Conservation (phyloP, 2,888 invertebrate species). For the Epiblema foenella region DNA sequence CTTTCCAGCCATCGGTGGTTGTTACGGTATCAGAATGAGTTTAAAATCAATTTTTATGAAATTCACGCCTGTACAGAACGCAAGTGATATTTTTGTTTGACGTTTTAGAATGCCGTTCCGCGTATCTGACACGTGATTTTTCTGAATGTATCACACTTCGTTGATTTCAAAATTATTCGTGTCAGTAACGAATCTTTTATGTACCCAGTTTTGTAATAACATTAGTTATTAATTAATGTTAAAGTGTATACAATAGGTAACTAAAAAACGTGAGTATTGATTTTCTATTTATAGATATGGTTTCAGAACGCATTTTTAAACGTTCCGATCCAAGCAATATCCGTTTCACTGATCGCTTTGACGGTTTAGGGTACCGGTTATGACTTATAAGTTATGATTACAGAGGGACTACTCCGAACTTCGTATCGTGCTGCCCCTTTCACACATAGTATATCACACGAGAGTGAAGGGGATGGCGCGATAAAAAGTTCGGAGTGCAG, state of each 20-base stretch:
- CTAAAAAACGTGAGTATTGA: neutral
- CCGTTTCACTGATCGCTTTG: neutral
- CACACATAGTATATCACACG: no score
- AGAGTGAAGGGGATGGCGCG: no score
- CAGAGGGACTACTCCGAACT: no score
- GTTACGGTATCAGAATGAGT: slow-evolving; percentile 47
- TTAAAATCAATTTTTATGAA: slow-evolving; percentile 50
- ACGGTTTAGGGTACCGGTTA: no score
- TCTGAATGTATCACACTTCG: slow-evolving; percentile 2
- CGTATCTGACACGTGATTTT: slow-evolving; percentile 44
- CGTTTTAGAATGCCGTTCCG: slow-evolving; percentile 54
- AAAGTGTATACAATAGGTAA: neutral
- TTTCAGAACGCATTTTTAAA: slow-evolving; percentile 8
- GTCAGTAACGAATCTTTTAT: neutral
- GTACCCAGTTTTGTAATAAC: neutral
- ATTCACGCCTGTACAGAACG: slow-evolving; percentile 65
- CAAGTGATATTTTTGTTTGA: slow-evolving; percentile 57
- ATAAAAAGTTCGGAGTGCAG: no score
- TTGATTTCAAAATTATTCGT: no score
- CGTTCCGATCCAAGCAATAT: slow-evolving; percentile 22
- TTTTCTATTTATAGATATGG: neutral
- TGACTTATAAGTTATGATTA: no score
- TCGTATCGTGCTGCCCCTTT: no score
- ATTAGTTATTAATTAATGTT: neutral
- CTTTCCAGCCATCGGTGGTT: slow-evolving; percentile 78